A percentile compares a stretch with the other conserved stretches of the same genome.
Conservation (phyloP, 2,888 invertebrate species). For the Metellina segmentata region DNA sequence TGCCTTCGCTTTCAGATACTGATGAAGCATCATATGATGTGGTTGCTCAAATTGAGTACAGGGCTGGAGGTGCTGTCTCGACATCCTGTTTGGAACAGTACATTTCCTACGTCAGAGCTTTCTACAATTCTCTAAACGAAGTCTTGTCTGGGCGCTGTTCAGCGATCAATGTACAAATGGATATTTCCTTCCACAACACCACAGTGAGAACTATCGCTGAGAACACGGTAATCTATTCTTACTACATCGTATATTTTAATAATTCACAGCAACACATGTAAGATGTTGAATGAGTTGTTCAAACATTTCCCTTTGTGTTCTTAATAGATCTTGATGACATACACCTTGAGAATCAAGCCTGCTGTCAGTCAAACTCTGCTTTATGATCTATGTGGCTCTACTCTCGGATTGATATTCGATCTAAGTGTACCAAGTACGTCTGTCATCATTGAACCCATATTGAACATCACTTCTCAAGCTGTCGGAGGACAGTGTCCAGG, state of each 20-base stretch:
- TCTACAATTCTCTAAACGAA: constrained; percentile 89
- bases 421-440: constrained; percentile 95
- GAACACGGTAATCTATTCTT: constrained; percentile 78
- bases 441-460: constrained; percentile 91
- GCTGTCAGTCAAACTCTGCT: constrained; percentile 93
- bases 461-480: constrained; percentile 88
- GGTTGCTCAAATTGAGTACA: constrained; percentile 90
- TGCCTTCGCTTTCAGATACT: constrained; percentile 84
- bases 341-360: constrained; percentile 91
- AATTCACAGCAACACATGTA: background rate
- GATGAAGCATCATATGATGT: constrained; percentile 96
- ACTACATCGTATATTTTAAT: background rate
- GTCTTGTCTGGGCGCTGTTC: constrained; percentile 95
- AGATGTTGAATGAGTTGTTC: background rate
- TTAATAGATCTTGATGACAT: constrained; percentile 86
- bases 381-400: constrained; percentile 96
- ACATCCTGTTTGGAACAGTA: constrained; percentile 91
- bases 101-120: constrained; percentile 82
- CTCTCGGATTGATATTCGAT: constrained; percentile 95
- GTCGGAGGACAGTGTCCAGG: constrained; percentile 97
- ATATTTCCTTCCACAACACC: constrained; percentile 92
- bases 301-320: background rate
- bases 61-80: constrained; percentile 94
- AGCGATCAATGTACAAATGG: constrained; percentile 95
- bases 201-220: constrained; percentile 81